Evolutionary conservation across 2,888 invertebrate species (phyloP).

Genomic region (Drosophila phalerata): DNA sequence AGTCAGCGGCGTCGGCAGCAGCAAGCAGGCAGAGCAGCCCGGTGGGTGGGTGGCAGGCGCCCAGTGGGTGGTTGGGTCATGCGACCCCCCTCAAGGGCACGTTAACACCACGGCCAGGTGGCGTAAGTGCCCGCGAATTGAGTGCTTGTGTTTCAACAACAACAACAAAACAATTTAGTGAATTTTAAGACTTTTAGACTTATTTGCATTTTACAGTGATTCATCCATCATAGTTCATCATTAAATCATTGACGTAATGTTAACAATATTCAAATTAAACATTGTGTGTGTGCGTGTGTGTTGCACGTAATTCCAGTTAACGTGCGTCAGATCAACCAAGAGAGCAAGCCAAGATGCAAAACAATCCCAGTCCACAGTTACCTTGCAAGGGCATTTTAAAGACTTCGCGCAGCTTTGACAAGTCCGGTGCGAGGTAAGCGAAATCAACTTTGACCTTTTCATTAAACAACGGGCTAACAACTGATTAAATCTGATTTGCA

Average conservation of each 20-base stretch:
- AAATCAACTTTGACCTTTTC: slow-evolving; percentile 48
- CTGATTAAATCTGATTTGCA: slow-evolving; percentile 41
- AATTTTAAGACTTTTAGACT: slow-evolving; percentile 40
- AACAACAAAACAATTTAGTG: slow-evolving; percentile 27
- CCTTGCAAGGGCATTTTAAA: slow-evolving; percentile 94
- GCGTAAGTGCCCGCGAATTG: slow-evolving; percentile 67
- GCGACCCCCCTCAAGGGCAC: slow-evolving; percentile 72
- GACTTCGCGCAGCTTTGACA: slow-evolving; percentile 96
- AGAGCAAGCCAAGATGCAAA: slow-evolving; percentile 79
- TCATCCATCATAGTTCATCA: slow-evolving; percentile 45
- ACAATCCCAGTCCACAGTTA: slow-evolving; percentile 84
- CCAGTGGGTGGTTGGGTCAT: slow-evolving; percentile 56
- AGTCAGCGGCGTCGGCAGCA: slow-evolving; percentile 21
- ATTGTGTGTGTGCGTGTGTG: slow-evolving; percentile 4
- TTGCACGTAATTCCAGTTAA: slow-evolving; percentile 32
- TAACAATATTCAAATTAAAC: slow-evolving; percentile 43
- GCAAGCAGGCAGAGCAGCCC: slow-evolving; percentile 20
- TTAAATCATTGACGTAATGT: slow-evolving; percentile 54
- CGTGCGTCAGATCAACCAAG: slow-evolving; percentile 17
- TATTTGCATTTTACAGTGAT: slow-evolving; percentile 52
- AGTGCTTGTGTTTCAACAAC: slow-evolving; percentile 22
- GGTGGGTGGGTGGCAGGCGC: slow-evolving; percentile 54
- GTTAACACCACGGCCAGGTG: slow-evolving; percentile 52
- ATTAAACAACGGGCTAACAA: slow-evolving; percentile 7
- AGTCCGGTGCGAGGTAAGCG: slow-evolving; percentile 86